phyloP scores from a whole-genome alignment of 2,888 invertebrate species.

The Terebella lapidaria region DNA sequence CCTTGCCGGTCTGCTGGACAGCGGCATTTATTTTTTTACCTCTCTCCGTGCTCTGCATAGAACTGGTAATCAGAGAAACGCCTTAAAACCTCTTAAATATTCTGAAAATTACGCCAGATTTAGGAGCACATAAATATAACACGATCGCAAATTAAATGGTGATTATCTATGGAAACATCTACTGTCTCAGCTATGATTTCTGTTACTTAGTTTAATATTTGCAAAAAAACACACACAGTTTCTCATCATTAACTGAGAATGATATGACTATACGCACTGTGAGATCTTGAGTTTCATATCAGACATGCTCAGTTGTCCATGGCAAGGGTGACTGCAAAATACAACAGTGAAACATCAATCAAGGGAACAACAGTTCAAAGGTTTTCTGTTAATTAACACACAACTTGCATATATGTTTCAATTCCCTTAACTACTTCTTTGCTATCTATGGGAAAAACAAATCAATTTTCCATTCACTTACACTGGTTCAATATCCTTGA shows the following conservation, averaged over 20 bases:
- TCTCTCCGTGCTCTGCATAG: constrained; percentile 89
- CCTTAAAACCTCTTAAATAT: background rate
- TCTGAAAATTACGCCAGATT: too few relatives aligned
- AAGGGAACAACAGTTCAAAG: too few relatives aligned
- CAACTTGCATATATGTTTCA: too few relatives aligned
- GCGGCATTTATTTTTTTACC: constrained; percentile 90
- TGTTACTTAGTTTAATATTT: too few relatives aligned
- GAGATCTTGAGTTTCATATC: constrained; percentile 71
- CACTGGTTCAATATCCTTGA: constrained; percentile 66
- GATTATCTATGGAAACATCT: too few relatives aligned
- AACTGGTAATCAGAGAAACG: constrained; percentile 60
- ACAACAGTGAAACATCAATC: constrained; percentile 10
- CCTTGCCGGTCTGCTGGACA: constrained; percentile 74
- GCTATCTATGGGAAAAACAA: background rate
- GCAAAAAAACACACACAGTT: too few relatives aligned
- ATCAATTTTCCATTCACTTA: constrained; percentile 25
- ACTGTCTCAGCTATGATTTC: too few relatives aligned
- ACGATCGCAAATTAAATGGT: too few relatives aligned
- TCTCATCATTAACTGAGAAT: background rate
- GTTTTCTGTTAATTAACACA: too few relatives aligned
- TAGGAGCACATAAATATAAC: too few relatives aligned
- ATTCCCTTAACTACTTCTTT: background rate
- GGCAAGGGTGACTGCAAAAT: constrained; percentile 74
- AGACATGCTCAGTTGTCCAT: constrained; percentile 86
- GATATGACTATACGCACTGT: constrained; percentile 42